Percentiles rank a stretch among this genome's conserved stretches.
These are phyloP conservation scores for Volucella zonaria DNA, from an alignment of 2,888 invertebrate genomes.

Conservation along the genomic window DNA sequence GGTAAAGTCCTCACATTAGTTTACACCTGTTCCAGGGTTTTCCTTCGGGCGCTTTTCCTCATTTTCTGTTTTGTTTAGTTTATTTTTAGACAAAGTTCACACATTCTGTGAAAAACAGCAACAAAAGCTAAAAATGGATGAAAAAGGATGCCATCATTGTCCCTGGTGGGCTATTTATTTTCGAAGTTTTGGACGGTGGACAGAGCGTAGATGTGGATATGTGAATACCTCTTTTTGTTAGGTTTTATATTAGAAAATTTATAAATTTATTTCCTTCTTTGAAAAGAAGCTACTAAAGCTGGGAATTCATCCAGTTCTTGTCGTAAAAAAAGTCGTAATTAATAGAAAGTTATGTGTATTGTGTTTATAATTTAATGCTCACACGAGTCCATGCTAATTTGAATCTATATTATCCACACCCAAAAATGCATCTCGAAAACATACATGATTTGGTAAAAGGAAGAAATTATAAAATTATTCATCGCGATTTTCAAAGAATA, in stretches of 20 bases:
- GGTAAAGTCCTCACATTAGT: slow-evolving; percentile 57
- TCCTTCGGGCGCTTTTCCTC: slow-evolving; percentile 43
- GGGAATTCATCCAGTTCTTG: too few relatives aligned
- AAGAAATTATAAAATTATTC: too few relatives aligned
- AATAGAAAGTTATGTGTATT: too few relatives aligned
- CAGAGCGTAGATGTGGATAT: slow-evolving; percentile 7
- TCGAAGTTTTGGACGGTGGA: slow-evolving; percentile 55
- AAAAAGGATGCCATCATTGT: slow-evolving; percentile 41
- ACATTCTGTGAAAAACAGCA: slow-evolving; percentile 44
- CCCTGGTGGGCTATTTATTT: slow-evolving; percentile 64
- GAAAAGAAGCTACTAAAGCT: background rate
- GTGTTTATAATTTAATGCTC: too few relatives aligned
- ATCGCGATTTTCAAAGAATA: too few relatives aligned
- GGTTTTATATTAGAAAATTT: slow-evolving; percentile 32
- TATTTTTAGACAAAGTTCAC: slow-evolving; percentile 53
- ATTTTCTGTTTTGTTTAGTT: slow-evolving; percentile 33
- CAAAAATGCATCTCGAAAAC: too few relatives aligned
- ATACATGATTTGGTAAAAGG: too few relatives aligned
- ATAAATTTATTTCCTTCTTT: slow-evolving; percentile 26
- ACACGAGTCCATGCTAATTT: too few relatives aligned
- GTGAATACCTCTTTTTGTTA: background rate
- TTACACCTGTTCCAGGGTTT: slow-evolving; percentile 61
- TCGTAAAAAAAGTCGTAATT: too few relatives aligned
- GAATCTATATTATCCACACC: too few relatives aligned
- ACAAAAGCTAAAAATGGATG: slow-evolving; percentile 48